Evolutionary conservation across 1,140 invertebrate species (phyloP).

Genomic region (Drosophila grimshawi): DNA sequence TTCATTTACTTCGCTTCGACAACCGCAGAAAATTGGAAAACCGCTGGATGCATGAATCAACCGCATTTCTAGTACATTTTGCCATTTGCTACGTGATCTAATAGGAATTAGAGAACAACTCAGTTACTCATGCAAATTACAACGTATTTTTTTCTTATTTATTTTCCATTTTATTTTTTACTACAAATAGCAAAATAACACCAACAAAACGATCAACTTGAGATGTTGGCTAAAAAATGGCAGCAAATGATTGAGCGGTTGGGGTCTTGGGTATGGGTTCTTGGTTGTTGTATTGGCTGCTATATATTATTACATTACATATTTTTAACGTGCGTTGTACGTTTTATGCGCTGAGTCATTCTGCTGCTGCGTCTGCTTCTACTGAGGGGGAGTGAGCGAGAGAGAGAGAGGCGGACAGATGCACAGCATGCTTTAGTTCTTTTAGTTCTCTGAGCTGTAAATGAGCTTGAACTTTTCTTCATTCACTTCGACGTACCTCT

Average conservation of each 20-base stretch:
- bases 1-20: constrained; percentile 8
- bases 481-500: constrained; percentile 34
- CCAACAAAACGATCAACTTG: not conserved
- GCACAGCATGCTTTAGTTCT: not conserved
- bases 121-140: constrained; percentile 26
- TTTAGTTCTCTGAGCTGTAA: not conserved
- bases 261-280: not conserved
- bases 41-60: constrained; percentile 25
- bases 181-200: constrained; percentile 1
- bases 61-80: constrained; percentile 8
- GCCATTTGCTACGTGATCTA: constrained; percentile 32
- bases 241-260: constrained; percentile 20
- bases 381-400: too few relatives aligned
- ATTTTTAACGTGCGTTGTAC: constrained; percentile 25
- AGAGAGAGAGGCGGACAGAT: not conserved
- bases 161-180: not conserved
- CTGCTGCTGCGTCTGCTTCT: not conserved
- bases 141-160: not conserved
- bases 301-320: not conserved
- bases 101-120: constrained; percentile 11
- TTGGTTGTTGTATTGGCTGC: not conserved
- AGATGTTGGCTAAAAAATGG: constrained; percentile 6
- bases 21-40: constrained; percentile 7
- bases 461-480: not conserved
- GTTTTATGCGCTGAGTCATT: constrained; percentile 28